A percentile compares a stretch with the other conserved stretches of the same genome.
phyloP scores from a whole-genome alignment of 1,140 invertebrate species.

The Venturia canescens region DNA sequence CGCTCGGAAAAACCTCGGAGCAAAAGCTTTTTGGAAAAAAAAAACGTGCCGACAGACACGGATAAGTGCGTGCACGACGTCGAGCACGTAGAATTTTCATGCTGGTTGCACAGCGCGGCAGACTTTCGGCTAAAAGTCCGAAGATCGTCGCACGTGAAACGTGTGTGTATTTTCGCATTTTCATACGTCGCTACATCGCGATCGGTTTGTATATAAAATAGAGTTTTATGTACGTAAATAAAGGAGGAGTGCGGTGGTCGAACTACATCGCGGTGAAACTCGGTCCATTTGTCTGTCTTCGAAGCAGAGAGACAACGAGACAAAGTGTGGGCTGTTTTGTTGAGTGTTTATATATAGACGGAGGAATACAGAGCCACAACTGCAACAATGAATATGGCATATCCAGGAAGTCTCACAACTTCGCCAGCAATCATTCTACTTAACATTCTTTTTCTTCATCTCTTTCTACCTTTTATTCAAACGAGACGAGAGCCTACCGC shows the following conservation, averaged over 20 bases:
- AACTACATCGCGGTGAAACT: background rate
- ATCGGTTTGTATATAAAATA: no score
- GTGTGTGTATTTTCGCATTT: no score
- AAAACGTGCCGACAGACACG: no score
- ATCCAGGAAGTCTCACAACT: constrained; percentile 5
- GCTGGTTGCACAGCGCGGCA: no score
- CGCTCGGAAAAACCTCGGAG: no score
- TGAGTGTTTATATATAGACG: background rate
- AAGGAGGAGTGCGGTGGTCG: background rate
- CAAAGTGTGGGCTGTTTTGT: constrained; percentile 30
- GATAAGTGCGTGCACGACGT: no score
- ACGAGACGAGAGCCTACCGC: constrained; percentile 11
- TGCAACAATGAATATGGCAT: background rate
- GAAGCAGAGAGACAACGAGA: constrained; percentile 22
- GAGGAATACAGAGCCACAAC: background rate
- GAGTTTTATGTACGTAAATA: constrained; percentile 7
- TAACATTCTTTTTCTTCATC: constrained; percentile 17
- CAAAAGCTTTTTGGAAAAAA: no score
- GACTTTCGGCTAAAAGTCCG: no score
- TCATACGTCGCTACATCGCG: no score
- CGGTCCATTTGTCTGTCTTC: constrained; percentile 28
- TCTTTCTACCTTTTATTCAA: constrained; percentile 34
- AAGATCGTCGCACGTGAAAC: no score
- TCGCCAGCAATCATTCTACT: constrained; percentile 24
- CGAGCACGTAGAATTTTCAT: no score